A percentile compares a stretch with the other conserved stretches of the same genome.
Conservation (phyloP, 2,888 invertebrate species). For the Eurois occulta region DNA sequence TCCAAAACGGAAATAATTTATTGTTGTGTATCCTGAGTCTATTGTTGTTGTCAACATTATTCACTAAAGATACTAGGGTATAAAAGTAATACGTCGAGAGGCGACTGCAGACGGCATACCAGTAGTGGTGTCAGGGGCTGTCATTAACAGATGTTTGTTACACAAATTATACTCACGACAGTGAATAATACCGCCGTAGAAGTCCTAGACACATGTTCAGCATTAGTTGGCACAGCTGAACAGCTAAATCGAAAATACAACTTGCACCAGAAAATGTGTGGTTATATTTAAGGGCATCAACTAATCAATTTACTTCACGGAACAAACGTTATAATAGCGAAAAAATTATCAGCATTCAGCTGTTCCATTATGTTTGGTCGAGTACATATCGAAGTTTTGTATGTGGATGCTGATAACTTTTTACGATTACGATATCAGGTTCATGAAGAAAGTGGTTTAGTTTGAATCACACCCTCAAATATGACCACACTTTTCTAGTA, state of each 20-base stretch:
- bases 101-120: background rate
- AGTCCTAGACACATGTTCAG: background rate
- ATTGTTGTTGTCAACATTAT: background rate
- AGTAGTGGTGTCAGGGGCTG: background rate
- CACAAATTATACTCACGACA: background rate
- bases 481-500: background rate
- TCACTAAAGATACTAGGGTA: background rate
- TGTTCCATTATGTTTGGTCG: background rate
- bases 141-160: background rate
- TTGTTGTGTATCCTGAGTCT: background rate
- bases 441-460: background rate
- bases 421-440: background rate
- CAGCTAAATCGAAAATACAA: background rate
- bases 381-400: background rate
- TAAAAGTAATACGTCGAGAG: background rate
- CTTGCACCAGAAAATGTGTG: background rate
- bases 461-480: background rate
- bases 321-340: background rate
- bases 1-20: background rate
- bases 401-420: background rate
- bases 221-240: background rate
- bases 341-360: background rate
- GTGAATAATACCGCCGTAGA: background rate
- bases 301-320: background rate
- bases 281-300: background rate